Base-by-base conservation (phyloP, 2,797 vertebrate genomes). In the Telmatherina bonti region DNA sequence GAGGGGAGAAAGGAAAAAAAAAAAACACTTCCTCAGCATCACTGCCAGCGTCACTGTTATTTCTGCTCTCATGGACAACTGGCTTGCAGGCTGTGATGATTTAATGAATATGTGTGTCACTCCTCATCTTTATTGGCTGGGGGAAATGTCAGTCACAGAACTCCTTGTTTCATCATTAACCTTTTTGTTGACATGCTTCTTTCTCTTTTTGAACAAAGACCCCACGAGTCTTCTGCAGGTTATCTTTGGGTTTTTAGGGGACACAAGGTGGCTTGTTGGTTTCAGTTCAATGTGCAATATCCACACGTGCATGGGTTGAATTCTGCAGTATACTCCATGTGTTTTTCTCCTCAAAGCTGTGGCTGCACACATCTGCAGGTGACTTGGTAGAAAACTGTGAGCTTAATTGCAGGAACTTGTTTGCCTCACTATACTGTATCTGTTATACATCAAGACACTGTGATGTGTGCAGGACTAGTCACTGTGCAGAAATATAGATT, bases 31-130 rank as follows among this genome's bases (percentile, higher is more conserved):
- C 78, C 75, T 85, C 88, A 35, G 72, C 77, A 62, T 76, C 71
- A 31, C 67, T 2, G 63, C 69, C 64, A 58, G 49, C 73, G 61
- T 78, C 87, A 83, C 75, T 81, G 63, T 82, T 84, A 62, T 87
- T 82, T 74, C 83, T 60, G 68, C 49, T 52, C 49, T 38, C 70
- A 31, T 51, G 81, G 72, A 33, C 53, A 66, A 62, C 55, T 60
- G 26, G 11, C 41, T 52, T 18, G 56, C 53, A 66, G 18, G 61
- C 62, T 18, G 33, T 30, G 52, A 67, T 74, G 59, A 27, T 73
- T 55, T 64, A 26, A 81, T 65, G 35, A 78, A 41, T 35, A 26
- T 16, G 38, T 51, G 72, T 67, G 69, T 55, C 70, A 31, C 15
- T 47, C 49, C 18, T 64, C 15, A 18, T 57, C 55, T 12, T 54